Percentiles rank a stretch among this genome's conserved stretches.
phyloP scores from a whole-genome alignment of 1,140 invertebrate species.

The Cephus cinctus region DNA sequence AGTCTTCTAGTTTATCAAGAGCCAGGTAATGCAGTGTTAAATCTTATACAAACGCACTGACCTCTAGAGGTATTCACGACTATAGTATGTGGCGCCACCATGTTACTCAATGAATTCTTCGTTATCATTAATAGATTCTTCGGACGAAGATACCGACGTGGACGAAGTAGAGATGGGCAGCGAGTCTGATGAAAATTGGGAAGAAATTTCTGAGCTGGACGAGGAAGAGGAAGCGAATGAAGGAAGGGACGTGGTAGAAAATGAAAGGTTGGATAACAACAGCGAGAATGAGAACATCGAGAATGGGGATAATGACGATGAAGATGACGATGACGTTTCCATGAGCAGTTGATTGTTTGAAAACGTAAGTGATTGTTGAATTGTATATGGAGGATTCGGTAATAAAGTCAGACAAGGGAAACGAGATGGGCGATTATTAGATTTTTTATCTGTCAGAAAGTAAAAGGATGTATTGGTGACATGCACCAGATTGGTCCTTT shows the following conservation, averaged over 20 bases:
- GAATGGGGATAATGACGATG: neutral
- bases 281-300: neutral
- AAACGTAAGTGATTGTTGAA: too few relatives aligned
- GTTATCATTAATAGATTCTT: constrained; percentile 33
- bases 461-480: too few relatives aligned
- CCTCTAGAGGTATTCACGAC: too few relatives aligned
- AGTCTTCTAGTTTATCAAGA: constrained; percentile 60
- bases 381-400: too few relatives aligned
- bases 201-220: constrained; percentile 48
- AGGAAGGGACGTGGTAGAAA: constrained; percentile 36
- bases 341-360: constrained; percentile 36
- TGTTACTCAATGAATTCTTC: neutral
- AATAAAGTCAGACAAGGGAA: too few relatives aligned
- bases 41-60: neutral
- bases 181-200: constrained; percentile 53
- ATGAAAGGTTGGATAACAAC: neutral
- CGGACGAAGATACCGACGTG: constrained; percentile 43
- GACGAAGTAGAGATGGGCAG: constrained; percentile 41
- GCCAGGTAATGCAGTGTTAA: constrained; percentile 48
- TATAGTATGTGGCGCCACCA: too few relatives aligned
- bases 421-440: too few relatives aligned
- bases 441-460: too few relatives aligned
- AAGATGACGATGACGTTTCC: constrained; percentile 33
- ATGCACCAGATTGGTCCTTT: too few relatives aligned
- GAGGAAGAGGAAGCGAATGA: constrained; percentile 40